Base-by-base conservation (phyloP, 2,113 vertebrate genomes). In the Microtus pennsylvanicus region DNA sequence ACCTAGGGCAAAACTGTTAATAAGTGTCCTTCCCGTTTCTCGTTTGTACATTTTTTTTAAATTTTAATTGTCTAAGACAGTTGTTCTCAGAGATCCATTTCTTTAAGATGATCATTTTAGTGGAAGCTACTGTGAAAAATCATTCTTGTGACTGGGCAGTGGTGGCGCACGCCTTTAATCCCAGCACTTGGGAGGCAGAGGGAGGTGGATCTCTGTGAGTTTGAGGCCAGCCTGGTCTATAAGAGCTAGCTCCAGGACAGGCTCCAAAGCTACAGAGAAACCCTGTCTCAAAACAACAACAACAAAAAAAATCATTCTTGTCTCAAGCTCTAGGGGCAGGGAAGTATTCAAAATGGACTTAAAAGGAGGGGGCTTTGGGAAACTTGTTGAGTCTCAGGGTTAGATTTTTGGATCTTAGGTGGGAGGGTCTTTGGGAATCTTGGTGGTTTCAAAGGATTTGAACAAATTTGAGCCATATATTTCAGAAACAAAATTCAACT, bases 31-130 rank as follows among this genome's bases (percentile, higher is more conserved):
- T 14, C 35, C 1, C 16, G 67, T 70, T 88, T 81, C 16, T 94
- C 58, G 88, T 74, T 90, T 63, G 69, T n/a, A 82, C 7, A 61
- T 28, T 63, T 8, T 4, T 4, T 70, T 90, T n/a, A 47, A 47
- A 83, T 13, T 42, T 11, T 94, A 13, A 80, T 26, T 70, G 52
- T 3, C 26, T 83, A 61, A 88, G 55, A 22, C 19, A 78, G 11
- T 95, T 52, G 91, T 35, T 96, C n/a, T 91, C 2, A 26, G 0
- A 89, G 45, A 89, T 45, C 4, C 4, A 47, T 47, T 55, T 65
- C 30, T 11, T 47, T 35, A 69, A 92, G 92, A 50, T 93, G 7
- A 94, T 47, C 87, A 89, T 89, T 72, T 91, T 87, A 47, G 45
- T 75, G 86, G 78, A 78, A 24, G 65, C 30, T 83, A 42, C 76